These are phyloP conservation scores for Mallotus villosus DNA, from an alignment of 2,797 vertebrate species.

Conservation along the genomic window DNA sequence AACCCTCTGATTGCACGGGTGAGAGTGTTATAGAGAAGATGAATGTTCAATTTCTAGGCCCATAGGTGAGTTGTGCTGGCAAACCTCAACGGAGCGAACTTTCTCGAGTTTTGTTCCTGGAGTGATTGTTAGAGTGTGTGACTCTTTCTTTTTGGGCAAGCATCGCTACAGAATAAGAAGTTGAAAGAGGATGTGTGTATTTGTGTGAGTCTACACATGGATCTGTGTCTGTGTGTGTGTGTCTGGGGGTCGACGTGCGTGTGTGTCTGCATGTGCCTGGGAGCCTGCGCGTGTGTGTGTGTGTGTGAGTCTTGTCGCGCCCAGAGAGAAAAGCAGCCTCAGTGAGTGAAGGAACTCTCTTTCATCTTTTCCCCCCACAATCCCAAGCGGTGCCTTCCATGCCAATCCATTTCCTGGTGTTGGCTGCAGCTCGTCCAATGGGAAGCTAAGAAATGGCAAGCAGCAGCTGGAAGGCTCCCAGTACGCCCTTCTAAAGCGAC, in stretches of 20 bases:
- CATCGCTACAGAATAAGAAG: background rate
- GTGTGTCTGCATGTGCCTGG: background rate
- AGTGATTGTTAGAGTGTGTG: no score
- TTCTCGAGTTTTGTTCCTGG: background rate
- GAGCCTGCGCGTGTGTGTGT: background rate
- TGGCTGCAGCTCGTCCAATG: constrained; percentile 67
- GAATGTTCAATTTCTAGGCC: background rate
- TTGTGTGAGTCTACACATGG: background rate
- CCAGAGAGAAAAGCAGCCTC: constrained; percentile 7
- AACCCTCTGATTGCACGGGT: background rate
- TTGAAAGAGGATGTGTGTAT: background rate
- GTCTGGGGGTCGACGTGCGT: background rate
- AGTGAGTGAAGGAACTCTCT: constrained; percentile 68
- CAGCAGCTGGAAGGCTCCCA: constrained; percentile 51
- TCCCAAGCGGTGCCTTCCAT: constrained; percentile 68
- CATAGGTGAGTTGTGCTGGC: background rate
- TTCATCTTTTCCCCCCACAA: constrained; percentile 69
- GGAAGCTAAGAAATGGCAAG: constrained; percentile 69
- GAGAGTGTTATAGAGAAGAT: background rate
- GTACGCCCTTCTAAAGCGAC: constrained; percentile 52
- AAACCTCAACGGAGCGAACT: background rate
- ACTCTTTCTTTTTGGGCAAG: no score
- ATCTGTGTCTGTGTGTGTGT: constrained; percentile 1
- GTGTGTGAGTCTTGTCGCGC: background rate
- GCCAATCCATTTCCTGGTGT: constrained; percentile 75